These are phyloP conservation scores for Stenodera caucasica DNA, from an alignment of 2,888 invertebrate species.

Conservation along the genomic window DNA sequence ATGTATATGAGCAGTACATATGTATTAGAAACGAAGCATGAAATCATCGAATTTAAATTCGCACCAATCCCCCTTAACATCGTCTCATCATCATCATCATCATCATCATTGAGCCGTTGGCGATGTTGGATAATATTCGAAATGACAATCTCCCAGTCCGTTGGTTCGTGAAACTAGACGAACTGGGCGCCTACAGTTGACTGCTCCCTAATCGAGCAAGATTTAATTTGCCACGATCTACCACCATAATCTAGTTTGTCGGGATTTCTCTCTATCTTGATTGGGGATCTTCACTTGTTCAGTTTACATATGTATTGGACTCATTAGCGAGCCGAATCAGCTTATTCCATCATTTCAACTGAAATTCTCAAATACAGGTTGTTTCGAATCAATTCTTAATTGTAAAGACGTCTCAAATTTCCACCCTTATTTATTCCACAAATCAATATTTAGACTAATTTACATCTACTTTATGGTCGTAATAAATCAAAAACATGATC, in stretches of 20 bases:
- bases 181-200: conserved; percentile 40
- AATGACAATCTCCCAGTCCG: conserved; percentile 49
- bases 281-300: conserved; percentile 2
- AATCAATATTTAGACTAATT: no score
- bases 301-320: conserved; percentile 25
- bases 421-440: no score
- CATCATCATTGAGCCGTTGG: conserved; percentile 13
- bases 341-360: conserved; percentile 26
- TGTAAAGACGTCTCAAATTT: no score
- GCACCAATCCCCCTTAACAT: not conserved
- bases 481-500: not conserved
- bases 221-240: conserved; percentile 46
- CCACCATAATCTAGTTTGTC: conserved; percentile 5
- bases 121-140: conserved; percentile 25
- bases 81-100: not conserved
- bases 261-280: not conserved
- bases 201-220: conserved; percentile 50
- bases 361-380: no score
- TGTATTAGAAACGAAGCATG: not conserved
- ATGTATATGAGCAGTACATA: not conserved
- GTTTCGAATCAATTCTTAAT: no score
- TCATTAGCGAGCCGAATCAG: conserved; percentile 26
- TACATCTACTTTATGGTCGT: no score
- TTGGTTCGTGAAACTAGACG: conserved; percentile 50
- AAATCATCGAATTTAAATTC: not conserved